Base-by-base conservation (phyloP, 2,888 invertebrate genomes). In the Spialia ferax region DNA sequence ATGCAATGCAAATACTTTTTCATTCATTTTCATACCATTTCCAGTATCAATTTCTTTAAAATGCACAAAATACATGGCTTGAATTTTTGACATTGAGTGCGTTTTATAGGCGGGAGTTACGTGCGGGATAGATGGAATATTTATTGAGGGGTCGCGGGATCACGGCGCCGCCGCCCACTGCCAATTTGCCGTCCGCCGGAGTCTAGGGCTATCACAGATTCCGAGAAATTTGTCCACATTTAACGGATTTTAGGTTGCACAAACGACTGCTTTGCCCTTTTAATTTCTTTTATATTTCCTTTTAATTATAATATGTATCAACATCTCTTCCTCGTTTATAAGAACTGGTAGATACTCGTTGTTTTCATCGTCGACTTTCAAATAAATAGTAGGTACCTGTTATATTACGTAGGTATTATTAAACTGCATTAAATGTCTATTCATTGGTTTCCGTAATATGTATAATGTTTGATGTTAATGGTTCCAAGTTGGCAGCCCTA, bases 91-190 rank as follows among this genome's bases (percentile, higher is more conserved):
- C 48, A 71, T 73, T 75, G 71, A 74, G 52, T 77, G 74, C 74
- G 71, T 76, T 73, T 75, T 65, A 74, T 77, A 70, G 61, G 71
- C 70, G 68, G 70, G 73, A 74, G 72, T 73, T 70, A 73, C 60
- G 55, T 55, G 70, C 69, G 71, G 70, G 69, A 80, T 82, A 80
- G 84, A 86, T 85, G 82, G 82, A 85, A 84, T 88, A 85, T 89
- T 89, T 89, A 88, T 86, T 82, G 75, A 81, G 84, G 88, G 91
- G 91, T 89, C 91, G 87, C 83, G 86, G 85, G 91, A 87, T 89
- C 89, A 86, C 79, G 82, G 74, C 80, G 77, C 80, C 76, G 79
- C 89, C 91, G 89, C 92, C 92, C 90, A 91, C 91, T 82, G 79
- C 84, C 90, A 89, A 89, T 91, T 88, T 88, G 87, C 86, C 79